A percentile compares a stretch with the other conserved stretches of the same genome.
These are phyloP conservation scores for Rhagophthalmus giganteus DNA, from an alignment of 2,888 invertebrate species.

Conservation along the genomic window DNA sequence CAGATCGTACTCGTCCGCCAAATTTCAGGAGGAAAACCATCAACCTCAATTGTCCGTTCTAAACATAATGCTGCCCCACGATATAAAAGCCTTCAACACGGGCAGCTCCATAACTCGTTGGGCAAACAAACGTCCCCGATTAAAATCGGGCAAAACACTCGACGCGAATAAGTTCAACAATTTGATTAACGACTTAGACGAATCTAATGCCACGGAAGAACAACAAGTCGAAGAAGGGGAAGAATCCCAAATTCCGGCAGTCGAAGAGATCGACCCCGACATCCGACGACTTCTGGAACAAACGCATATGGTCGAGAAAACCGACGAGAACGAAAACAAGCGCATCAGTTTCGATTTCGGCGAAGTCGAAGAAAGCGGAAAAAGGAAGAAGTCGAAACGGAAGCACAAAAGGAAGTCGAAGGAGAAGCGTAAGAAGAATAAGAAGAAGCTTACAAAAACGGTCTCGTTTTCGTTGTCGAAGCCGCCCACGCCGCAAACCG, in stretches of 20 bases:
- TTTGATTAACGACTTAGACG: slow-evolving; percentile 25
- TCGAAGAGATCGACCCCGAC: slow-evolving; percentile 45
- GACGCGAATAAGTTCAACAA: slow-evolving; percentile 3
- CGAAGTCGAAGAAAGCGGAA: slow-evolving; percentile 4
- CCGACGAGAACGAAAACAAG: slow-evolving; percentile 7
- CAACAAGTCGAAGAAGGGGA: slow-evolving; percentile 16
- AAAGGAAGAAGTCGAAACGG: slow-evolving; percentile 20
- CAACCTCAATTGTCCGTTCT: slow-evolving; percentile 43
- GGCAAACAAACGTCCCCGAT: slow-evolving; percentile 47
- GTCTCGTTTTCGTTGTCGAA: slow-evolving; percentile 49
- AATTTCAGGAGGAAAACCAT: no score
- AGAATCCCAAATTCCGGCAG: background rate
- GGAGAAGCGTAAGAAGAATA: slow-evolving; percentile 23
- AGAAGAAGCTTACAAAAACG: slow-evolving; percentile 38
- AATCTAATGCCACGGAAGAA: slow-evolving; percentile 23
- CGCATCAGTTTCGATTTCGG: slow-evolving; percentile 16
- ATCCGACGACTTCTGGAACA: slow-evolving; percentile 38
- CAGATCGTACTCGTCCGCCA: no score
- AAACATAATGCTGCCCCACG: slow-evolving; percentile 44
- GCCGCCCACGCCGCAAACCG: slow-evolving; percentile 51
- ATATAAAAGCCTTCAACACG: slow-evolving; percentile 42
- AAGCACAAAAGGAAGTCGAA: slow-evolving; percentile 21
- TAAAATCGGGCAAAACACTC: slow-evolving; percentile 40
- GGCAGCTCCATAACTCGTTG: slow-evolving; percentile 48
- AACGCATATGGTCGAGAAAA: slow-evolving; percentile 16